A percentile compares a stretch with the other conserved stretches of the same genome.
Conservation (phyloP, 2,888 invertebrate genomes). For the Thera britannica region DNA sequence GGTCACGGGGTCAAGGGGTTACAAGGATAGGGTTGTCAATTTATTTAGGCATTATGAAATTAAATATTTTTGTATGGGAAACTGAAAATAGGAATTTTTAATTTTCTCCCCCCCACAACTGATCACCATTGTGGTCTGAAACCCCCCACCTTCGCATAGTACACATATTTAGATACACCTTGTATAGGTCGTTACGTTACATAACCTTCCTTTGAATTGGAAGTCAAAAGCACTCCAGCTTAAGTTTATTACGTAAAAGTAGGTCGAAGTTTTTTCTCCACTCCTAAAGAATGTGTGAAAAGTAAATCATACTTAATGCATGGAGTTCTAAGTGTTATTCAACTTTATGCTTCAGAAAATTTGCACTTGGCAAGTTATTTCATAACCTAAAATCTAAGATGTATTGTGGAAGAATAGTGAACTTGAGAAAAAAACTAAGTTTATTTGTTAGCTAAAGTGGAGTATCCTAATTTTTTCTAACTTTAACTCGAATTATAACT, state of each 20-base stretch:
- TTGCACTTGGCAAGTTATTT: background rate
- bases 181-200: constrained; percentile 42
- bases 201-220: constrained; percentile 34
- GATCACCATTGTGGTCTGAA: too few relatives aligned
- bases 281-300: constrained; percentile 20
- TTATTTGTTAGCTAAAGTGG: too few relatives aligned
- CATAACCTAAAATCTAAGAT: background rate
- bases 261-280: constrained; percentile 29
- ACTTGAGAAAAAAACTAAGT: background rate
- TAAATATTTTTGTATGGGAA: too few relatives aligned
- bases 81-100: too few relatives aligned
- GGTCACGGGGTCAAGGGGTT: too few relatives aligned
- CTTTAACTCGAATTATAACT: too few relatives aligned
- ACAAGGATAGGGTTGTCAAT: too few relatives aligned
- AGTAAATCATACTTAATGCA: constrained; percentile 27
- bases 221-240: constrained; percentile 17
- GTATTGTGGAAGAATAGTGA: background rate
- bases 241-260: constrained; percentile 31
- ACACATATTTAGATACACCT: too few relatives aligned
- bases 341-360: background rate
- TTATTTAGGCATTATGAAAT: too few relatives aligned
- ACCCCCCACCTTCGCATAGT: too few relatives aligned
- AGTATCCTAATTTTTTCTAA: too few relatives aligned
- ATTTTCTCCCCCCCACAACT: too few relatives aligned
- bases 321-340: constrained; percentile 18